Conservation (phyloP, 2,797 vertebrate species). For the Pangasius mekongensis region DNA sequence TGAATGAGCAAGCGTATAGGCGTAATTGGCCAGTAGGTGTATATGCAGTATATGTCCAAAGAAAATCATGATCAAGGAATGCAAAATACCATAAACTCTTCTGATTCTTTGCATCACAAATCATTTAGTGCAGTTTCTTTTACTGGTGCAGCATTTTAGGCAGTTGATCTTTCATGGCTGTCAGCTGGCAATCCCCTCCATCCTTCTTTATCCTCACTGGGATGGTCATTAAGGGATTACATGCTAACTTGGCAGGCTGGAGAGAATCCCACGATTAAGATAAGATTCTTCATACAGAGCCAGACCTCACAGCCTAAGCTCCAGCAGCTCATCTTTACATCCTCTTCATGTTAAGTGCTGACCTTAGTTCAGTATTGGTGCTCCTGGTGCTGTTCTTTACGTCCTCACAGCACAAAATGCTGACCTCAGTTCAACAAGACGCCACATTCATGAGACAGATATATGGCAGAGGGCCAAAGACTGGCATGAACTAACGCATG, state of each 20-base stretch:
- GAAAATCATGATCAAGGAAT: neutral
- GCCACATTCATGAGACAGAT: neutral
- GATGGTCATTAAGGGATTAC: conserved; percentile 77
- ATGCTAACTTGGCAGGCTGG: conserved; percentile 72
- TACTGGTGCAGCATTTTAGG: conserved; percentile 14
- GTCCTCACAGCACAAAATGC: neutral
- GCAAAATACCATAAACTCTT: neutral
- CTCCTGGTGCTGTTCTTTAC: conserved; percentile 15
- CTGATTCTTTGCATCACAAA: neutral
- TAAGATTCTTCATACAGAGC: conserved; percentile 71
- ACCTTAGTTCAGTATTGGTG: conserved; percentile 21
- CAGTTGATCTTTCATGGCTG: conserved; percentile 4
- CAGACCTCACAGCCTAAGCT: conserved; percentile 53
- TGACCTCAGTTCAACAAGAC: conserved; percentile 1
- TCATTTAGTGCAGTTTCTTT: conserved; percentile 15
- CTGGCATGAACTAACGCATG: conserved; percentile 4
- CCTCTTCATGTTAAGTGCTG: conserved; percentile 12
- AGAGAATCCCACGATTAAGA: conserved; percentile 72
- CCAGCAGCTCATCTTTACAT: conserved; percentile 24
- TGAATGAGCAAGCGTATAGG: neutral
- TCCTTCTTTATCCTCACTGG: conserved; percentile 65
- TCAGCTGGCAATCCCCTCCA: conserved; percentile 26
- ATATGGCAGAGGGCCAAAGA: conserved; percentile 1
- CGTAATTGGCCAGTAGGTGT: neutral
- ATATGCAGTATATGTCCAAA: neutral